Base-by-base conservation (phyloP, 2,113 vertebrate genomes). In the zebrafish (Danio rerio) region DNA sequence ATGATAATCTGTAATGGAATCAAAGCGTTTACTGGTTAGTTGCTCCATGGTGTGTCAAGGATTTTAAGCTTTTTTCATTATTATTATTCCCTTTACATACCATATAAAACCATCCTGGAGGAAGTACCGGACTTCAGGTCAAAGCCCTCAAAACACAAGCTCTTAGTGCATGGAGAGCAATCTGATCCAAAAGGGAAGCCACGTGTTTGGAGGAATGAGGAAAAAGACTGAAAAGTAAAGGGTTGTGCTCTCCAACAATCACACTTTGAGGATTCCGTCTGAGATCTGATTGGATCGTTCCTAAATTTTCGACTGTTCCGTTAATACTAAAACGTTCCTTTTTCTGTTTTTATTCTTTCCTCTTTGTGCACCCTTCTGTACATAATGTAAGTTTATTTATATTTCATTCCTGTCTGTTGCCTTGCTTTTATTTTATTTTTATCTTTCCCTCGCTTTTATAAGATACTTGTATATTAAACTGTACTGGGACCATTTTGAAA, bases 321-420 rank as follows among this genome's bases (percentile, higher is more conserved):
- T n/a, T 10, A 47, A 7, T 61, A 40, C 21, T 53, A 52, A 53
- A 61, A 59, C 16, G n/a, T 21, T 18, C 20, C 12, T 11, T 52
- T 20, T 76, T 52, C 21, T 52, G 12, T 6, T 65, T 72, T 21
- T 52, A 11, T 62, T 4, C 47, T 81, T 59, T 63, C 40, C 69
- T 70, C 56, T 45, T 20, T 43, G 65, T 53, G 10, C 68, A 68
- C 87, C 69, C 79, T 85, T 90, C 90, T 94, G 93, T 93, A 94
- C 90, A 94, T 94, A 94, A 86, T 91, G 90, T 93, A 91, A 89
- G 86, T 85, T 93, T 93, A 94, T 94, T 94, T 94, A 94, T 94
- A 93, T 89, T 90, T 92, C 87, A 90, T 92, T 92, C 85, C 85
- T 92, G 85, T 90, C 84, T 86, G 83, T 89, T 86, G 75, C 89